These are phyloP conservation scores for Ganaspis brasiliensis DNA, from an alignment of 2,888 invertebrate species.

Conservation along the genomic window DNA sequence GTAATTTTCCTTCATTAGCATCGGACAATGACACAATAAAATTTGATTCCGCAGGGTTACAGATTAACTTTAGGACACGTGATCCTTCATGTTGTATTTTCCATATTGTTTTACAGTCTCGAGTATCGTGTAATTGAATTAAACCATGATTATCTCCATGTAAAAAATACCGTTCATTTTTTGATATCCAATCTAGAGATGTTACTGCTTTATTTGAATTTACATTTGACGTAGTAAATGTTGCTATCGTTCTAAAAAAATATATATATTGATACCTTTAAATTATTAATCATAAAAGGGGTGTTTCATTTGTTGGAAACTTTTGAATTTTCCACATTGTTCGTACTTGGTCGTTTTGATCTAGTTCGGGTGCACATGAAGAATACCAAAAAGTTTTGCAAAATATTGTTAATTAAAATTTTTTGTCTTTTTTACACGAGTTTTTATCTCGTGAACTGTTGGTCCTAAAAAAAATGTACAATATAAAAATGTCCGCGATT, in stretches of 20 bases:
- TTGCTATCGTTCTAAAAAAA: slow-evolving; percentile 81
- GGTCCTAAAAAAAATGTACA: too few species aligned
- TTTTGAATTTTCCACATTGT: too few species aligned
- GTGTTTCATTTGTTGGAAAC: too few species aligned
- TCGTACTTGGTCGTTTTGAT: too few species aligned
- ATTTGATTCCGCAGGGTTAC: slow-evolving; percentile 82
- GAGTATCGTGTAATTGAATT: slow-evolving; percentile 83
- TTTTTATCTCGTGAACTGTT: too few species aligned
- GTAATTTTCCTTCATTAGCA: slow-evolving; percentile 81
- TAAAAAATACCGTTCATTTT: slow-evolving; percentile 83
- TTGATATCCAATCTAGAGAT: slow-evolving; percentile 84
- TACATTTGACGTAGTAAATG: slow-evolving; percentile 82
- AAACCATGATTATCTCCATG: slow-evolving; percentile 83
- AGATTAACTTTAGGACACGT: slow-evolving; percentile 81
- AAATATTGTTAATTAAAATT: too few species aligned
- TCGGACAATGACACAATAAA: slow-evolving; percentile 80
- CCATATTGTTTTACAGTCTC: slow-evolving; percentile 83
- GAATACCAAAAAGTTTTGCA: too few species aligned
- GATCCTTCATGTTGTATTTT: slow-evolving; percentile 81
- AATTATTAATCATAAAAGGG: too few species aligned
- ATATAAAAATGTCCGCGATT: too few species aligned
- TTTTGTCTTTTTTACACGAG: too few species aligned
- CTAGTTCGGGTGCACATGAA: too few species aligned
- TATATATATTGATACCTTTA: too few species aligned
- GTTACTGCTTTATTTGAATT: slow-evolving; percentile 80